Conservation (phyloP, 1,140 invertebrate genomes). For the Cotesia typhae region DNA sequence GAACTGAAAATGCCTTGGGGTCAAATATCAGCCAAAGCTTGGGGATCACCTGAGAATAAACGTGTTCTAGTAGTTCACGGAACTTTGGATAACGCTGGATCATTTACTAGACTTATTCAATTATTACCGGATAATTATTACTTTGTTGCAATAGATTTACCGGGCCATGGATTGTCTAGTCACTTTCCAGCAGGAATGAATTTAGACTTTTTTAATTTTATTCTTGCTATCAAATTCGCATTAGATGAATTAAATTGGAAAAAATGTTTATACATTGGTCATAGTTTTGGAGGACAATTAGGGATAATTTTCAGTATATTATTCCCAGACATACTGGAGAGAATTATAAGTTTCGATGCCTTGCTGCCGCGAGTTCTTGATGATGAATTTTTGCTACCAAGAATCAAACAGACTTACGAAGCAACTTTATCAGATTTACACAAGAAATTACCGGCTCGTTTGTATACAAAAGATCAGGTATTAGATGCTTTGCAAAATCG, state of each 20-base stretch:
- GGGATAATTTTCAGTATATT: conserved; percentile 60
- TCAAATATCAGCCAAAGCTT: conserved; percentile 69
- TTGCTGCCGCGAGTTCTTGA: conserved; percentile 51
- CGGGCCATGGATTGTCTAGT: conserved; percentile 76
- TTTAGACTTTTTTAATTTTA: conserved; percentile 63
- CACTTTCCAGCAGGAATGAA: conserved; percentile 66
- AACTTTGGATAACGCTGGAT: conserved; percentile 70
- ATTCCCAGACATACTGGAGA: conserved; percentile 65
- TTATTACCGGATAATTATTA: conserved; percentile 69
- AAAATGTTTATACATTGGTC: conserved; percentile 66
- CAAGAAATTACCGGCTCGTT: conserved; percentile 46
- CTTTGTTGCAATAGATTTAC: conserved; percentile 74
- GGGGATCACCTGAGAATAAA: conserved; percentile 67
- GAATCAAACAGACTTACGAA: conserved; percentile 50
- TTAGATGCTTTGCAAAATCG: conserved; percentile 59
- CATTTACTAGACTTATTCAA: conserved; percentile 73
- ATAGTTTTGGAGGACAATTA: conserved; percentile 70
- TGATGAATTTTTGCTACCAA: conserved; percentile 45
- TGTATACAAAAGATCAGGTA: conserved; percentile 66
- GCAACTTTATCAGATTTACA: conserved; percentile 41
- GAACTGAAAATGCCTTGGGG: conserved; percentile 54
- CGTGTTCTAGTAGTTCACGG: conserved; percentile 74
- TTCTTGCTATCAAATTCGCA: conserved; percentile 65
- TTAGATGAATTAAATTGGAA: conserved; percentile 70
- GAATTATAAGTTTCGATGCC: conserved; percentile 68